phyloP scores from a whole-genome alignment of 2,797 vertebrate genomes.

The Epinephelus malabaricus region DNA sequence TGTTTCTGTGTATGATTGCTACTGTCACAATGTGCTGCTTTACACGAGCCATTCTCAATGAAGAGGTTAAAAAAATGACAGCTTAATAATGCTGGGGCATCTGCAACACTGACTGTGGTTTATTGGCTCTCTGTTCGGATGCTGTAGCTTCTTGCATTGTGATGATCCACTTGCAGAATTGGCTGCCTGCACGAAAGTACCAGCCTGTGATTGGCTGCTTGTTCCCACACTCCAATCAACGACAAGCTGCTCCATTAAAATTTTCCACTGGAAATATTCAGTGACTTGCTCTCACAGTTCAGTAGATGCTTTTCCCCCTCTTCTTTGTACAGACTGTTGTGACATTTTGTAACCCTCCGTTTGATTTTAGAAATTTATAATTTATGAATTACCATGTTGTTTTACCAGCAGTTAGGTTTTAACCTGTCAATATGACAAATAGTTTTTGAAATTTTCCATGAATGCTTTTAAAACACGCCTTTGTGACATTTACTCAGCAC shows the following conservation, averaged over 20 bases:
- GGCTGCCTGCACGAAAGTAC: slow-evolving; percentile 37
- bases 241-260: slow-evolving; percentile 53
- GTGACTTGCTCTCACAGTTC: slow-evolving; percentile 3
- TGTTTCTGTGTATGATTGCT: not conserved
- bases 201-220: slow-evolving; percentile 50
- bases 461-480: not conserved
- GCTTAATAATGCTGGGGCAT: not conserved
- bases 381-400: not conserved
- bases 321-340: not conserved
- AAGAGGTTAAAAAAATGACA: not conserved
- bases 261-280: slow-evolving; percentile 12
- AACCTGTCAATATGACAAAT: not conserved
- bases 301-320: slow-evolving; percentile 9
- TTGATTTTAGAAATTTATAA: not conserved
- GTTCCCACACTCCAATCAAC: slow-evolving; percentile 57
- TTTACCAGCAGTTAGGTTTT: not conserved
- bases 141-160: slow-evolving; percentile 39
- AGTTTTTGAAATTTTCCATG: not conserved
- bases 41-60: not conserved
- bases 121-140: slow-evolving; percentile 33
- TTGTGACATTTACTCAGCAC: slow-evolving; percentile 1
- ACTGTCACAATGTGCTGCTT: slow-evolving; percentile 13
- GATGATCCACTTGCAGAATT: slow-evolving; percentile 46
- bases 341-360: not conserved
- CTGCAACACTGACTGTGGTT: slow-evolving; percentile 13